A percentile compares a stretch with the other conserved stretches of the same genome.
Conservation (phyloP, 2,888 invertebrate species). For the Nemotelus nigrinus region DNA sequence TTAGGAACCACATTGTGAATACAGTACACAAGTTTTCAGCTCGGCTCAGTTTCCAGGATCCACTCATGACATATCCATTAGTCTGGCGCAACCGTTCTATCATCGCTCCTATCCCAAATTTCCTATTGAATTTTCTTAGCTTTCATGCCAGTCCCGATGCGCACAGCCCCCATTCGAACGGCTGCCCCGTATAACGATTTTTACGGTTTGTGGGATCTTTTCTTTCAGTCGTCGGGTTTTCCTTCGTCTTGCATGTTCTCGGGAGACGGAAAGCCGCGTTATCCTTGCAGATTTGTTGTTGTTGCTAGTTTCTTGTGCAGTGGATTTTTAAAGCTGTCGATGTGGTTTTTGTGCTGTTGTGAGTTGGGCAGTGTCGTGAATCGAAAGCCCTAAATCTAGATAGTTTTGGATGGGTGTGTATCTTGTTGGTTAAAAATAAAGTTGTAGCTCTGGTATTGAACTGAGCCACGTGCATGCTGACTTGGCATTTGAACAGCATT, state of each 20-base stretch:
- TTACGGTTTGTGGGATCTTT: conserved; percentile 46
- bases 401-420: too few species aligned
- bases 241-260: conserved; percentile 50
- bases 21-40: too few species aligned
- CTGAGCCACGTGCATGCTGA: too few species aligned
- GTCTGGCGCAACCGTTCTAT: neutral
- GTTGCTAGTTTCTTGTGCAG: neutral
- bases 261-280: conserved; percentile 15
- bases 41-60: conserved; percentile 10
- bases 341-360: neutral
- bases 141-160: conserved; percentile 11
- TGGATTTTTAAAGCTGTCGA: neutral
- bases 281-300: conserved; percentile 17
- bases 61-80: neutral
- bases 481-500: too few species aligned
- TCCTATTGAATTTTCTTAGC: neutral
- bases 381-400: neutral
- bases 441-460: too few species aligned
- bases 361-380: neutral
- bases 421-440: too few species aligned
- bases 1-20: too few species aligned
- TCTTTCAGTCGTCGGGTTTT: conserved; percentile 50
- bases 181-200: conserved; percentile 49
- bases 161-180: conserved; percentile 8
- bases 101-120: neutral